Base-by-base conservation (phyloP, 2,797 vertebrate genomes). In the Podargus strigoides region DNA sequence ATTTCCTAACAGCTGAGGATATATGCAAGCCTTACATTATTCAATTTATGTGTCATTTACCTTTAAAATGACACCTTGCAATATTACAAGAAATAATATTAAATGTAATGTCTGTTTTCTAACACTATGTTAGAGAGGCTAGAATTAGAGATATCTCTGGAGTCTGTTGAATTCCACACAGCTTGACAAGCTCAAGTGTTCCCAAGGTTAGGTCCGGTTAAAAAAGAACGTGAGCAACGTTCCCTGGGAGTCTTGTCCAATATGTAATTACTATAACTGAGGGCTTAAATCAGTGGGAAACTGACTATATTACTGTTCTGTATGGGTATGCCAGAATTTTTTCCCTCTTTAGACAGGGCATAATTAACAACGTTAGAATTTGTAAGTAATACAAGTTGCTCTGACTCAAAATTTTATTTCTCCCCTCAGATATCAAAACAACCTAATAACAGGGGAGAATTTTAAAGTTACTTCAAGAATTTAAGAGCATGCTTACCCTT, bases 351-450 rank as follows among this genome's bases (percentile, higher is more conserved):
- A 85, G 93, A 85, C 78, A 96, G 92, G 92, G 60, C 74, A 70
- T 96, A 95, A 95, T 95, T 96, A 97, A 87, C 86, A 85, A 19
- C 64, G 59, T 93, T 94, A 87, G 68, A 92, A 95, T 90, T 82
- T 89, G 86, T 89, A 94, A 87, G 89, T 94, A 94, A 90, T 90
- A 53, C 64, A 77, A 92, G 59, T 89, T 90, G 44, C 77, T 86
- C 69, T 74, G 88, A 67, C 49, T 90, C 85, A 83, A 87, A 85
- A 93, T 79, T 62, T 49, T 82, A 76, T 93, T 95, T 94, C 64
- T 92, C 14, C 18, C 46, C 49, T 95, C 34, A 67, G 78, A 64
- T 89, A 95, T 83, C 72, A 91, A 94, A 94, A 79, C 94, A 92
- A 68, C 22, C 20, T 88, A 92, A 74, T 91, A 93, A 49, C 19